Base-by-base conservation (phyloP, 2,797 vertebrate species). In the Peromyscus nudipes region DNA sequence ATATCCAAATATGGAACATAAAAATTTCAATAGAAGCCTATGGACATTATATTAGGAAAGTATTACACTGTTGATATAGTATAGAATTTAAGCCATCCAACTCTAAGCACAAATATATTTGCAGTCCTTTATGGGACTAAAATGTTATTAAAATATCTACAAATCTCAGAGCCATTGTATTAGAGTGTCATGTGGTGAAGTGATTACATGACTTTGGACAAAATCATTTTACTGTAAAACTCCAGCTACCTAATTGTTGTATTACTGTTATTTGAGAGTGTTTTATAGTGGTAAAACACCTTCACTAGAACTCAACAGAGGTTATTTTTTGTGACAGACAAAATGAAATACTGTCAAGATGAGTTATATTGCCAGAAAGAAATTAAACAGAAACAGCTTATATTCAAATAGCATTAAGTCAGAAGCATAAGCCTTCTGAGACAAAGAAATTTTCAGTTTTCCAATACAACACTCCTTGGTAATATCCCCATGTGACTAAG, bases 201-300 rank as follows among this genome's bases (percentile, higher is more conserved):
- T 96, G 90, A 98, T 96, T 96, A 98, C 94, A 97, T 4, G 46
- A 97, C 96, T 97, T 89, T 94, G 87, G 92, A 87, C 94, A 97
- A 97, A 97, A 96, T 96, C 95, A 64, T 92, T 98, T 97, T 16
- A 4, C 67, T 93, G 52, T 94, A 95, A 98, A 92, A 89, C 97
- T 96, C 93, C 92, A 97, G 96, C 94, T 98, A 98, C 95, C 46
- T 98, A 94, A 98, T 98, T 98, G 95, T 96, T 90, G 27, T 97
- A 96, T 96, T 82, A 95, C 34, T 91, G 94, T 89, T 98, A 64
- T 96, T 90, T 75, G 49, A 91, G 97, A 97, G 92, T 92, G 94
- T 19, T 93, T 96, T 89, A 95, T 75, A 96, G 96, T 84, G 89
- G 82, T 11, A 91, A 92, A 98, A 85, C 49, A 10, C 76, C 97